Base-by-base conservation (phyloP, 2,888 invertebrate species). In the Amblyjoppa fuscipennis region DNA sequence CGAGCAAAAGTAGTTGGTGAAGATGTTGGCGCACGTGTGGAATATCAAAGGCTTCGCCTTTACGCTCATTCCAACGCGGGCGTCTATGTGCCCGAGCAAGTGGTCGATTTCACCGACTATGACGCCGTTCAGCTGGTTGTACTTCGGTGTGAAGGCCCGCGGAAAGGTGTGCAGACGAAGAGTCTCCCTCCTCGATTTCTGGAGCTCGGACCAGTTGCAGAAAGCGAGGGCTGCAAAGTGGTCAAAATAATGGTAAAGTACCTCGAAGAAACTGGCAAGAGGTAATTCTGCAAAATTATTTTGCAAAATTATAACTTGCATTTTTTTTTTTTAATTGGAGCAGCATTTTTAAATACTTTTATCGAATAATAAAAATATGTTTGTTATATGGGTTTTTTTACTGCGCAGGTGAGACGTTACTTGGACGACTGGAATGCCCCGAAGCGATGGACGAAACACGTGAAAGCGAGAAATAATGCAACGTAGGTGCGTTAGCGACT, bases 181-280 rank as follows among this genome's bases (percentile, higher is more conserved):
- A 94, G 96, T 95, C 83, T 96, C 95, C 13, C 96, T 94, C 11
- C 96, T 94, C 0, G 94, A 92, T 89, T 96, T 96, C 89, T 96
- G 96, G 0, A 96, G 93, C 16, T 95, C 95, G 9, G 96, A 96
- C 96, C 96, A 96, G 91, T 96, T 95, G 92, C 96, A 96, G 89
- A 96, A 96, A n/a, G 96, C 96, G 88, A 96, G 93, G 79, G 96
- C 96, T 96, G 92, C 1, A 93, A 93, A 78, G 87, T 87, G 89
- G 87, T 83, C 74, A 38, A 49, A 34, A 49, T 73, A 61, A 34
- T 34, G 0, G 34, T 34, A 7, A 34, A 34, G 34, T 34, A 34
- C 7, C 6, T 34, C 34, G 6, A 34, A 34, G 7, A 34, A 34
- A 34, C 6, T 1, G 1, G 34, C 34, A 11, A 41, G 5, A 41